phyloP scores from a whole-genome alignment of 2,113 vertebrate genomes.

The Brachyhypopomus gauderio region DNA sequence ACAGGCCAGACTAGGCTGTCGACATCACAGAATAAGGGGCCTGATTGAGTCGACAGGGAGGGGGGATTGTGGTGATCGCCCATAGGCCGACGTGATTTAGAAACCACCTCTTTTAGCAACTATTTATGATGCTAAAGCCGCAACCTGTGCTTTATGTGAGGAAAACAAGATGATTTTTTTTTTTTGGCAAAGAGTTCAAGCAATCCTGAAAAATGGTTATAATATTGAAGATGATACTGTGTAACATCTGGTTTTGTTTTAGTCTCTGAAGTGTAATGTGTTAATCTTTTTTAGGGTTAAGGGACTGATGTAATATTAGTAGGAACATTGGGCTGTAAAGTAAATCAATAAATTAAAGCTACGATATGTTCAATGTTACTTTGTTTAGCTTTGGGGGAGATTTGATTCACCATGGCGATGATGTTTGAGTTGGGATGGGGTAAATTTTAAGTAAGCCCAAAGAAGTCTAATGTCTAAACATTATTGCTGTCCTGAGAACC shows the following conservation, averaged over 20 bases:
- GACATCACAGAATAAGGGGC: slow-evolving; percentile 12
- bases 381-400: neutral
- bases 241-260: neutral
- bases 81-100: neutral
- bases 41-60: slow-evolving; percentile 11
- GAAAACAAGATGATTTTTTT: too few relatives aligned
- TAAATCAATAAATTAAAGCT: neutral
- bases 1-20: slow-evolving; percentile 20
- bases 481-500: slow-evolving; percentile 29
- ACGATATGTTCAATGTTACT: neutral
- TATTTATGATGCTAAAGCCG: too few relatives aligned
- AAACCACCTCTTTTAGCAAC: too few relatives aligned
- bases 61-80: neutral
- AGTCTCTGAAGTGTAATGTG: neutral
- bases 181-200: too few relatives aligned
- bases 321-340: neutral
- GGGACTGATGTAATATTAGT: neutral
- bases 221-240: too few relatives aligned
- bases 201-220: too few relatives aligned
- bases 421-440: neutral
- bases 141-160: neutral
- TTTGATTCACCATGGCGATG: neutral
- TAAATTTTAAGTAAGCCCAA: neutral
- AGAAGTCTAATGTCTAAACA: neutral
- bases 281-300: neutral